Percentiles rank a stretch among this genome's conserved stretches.
Conservation (phyloP, 2,113 vertebrate genomes). For the Origma solitaria region DNA sequence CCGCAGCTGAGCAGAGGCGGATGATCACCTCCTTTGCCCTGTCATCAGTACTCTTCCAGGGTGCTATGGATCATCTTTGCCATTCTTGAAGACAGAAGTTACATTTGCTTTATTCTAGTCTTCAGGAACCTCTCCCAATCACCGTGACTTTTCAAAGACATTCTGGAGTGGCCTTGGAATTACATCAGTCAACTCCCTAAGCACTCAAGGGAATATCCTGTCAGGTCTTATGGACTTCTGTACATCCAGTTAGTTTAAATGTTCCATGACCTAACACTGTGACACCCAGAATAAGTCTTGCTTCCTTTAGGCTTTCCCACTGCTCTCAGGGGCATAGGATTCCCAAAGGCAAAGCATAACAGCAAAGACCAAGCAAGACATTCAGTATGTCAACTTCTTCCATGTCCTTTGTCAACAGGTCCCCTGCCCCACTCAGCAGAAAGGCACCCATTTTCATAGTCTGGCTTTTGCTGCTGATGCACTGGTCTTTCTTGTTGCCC, state of each 20-base stretch:
- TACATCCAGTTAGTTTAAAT: background rate
- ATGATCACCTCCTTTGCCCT: background rate
- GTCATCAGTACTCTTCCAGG: background rate
- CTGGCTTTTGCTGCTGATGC: background rate
- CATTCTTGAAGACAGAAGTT: background rate
- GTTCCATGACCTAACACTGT: background rate
- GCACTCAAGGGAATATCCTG: background rate
- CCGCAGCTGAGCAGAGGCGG: background rate
- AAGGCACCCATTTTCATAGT: background rate
- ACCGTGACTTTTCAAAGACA: background rate
- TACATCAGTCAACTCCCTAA: background rate
- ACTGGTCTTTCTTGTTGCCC: background rate
- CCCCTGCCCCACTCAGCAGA: background rate
- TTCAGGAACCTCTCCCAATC: background rate
- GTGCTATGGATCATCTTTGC: background rate
- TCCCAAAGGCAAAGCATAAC: background rate
- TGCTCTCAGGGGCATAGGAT: background rate
- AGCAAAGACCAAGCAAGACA: background rate
- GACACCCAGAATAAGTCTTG: background rate
- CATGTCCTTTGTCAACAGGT: background rate
- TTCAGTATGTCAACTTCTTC: background rate
- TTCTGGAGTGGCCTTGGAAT: background rate
- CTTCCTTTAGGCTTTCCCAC: background rate
- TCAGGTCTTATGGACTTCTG: background rate
- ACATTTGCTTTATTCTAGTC: background rate